phyloP scores from a whole-genome alignment of 2,888 invertebrate species.

The Watsonalla cultraria region DNA sequence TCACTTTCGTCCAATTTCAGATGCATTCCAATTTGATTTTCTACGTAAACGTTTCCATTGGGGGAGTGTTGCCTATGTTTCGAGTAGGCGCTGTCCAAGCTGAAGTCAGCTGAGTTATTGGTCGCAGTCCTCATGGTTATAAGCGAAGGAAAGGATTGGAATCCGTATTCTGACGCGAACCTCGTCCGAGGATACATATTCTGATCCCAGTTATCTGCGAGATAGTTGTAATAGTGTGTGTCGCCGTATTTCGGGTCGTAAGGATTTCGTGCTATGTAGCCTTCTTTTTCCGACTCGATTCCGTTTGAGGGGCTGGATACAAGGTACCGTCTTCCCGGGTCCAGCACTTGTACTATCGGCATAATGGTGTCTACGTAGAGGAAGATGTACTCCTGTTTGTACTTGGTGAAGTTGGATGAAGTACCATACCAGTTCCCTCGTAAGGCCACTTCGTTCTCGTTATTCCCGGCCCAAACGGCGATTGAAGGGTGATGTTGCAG shows the following conservation, averaged over 20 bases:
- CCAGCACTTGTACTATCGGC: conserved; percentile 80
- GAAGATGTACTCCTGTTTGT: conserved; percentile 87
- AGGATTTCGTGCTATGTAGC: conserved; percentile 88
- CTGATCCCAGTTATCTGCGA: conserved; percentile 88
- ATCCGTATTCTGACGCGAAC: conserved; percentile 97
- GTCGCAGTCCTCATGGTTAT: conserved; percentile 82
- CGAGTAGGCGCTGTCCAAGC: conserved; percentile 79
- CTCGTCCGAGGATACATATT: conserved; percentile 88
- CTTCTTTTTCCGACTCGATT: conserved; percentile 82
- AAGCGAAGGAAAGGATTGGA: conserved; percentile 91
- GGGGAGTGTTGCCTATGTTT: conserved; percentile 93
- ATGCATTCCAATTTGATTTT: conserved; percentile 79
- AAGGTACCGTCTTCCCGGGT: conserved; percentile 83
- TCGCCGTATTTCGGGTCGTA: conserved; percentile 91
- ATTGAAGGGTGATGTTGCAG: conserved; percentile 93
- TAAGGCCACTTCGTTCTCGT: conserved; percentile 96
- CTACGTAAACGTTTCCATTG: conserved; percentile 82
- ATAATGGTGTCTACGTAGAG: conserved; percentile 89
- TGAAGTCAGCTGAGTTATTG: conserved; percentile 68
- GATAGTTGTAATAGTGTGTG: conserved; percentile 94
- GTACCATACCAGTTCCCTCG: conserved; percentile 89
- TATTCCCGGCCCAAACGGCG: conserved; percentile 95
- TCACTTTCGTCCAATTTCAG: conserved; percentile 78
- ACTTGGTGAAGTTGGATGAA: conserved; percentile 64
- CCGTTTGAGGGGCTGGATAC: conserved; percentile 97